phyloP scores from a whole-genome alignment of 2,888 invertebrate genomes.

The Drosophila niveifrons region DNA sequence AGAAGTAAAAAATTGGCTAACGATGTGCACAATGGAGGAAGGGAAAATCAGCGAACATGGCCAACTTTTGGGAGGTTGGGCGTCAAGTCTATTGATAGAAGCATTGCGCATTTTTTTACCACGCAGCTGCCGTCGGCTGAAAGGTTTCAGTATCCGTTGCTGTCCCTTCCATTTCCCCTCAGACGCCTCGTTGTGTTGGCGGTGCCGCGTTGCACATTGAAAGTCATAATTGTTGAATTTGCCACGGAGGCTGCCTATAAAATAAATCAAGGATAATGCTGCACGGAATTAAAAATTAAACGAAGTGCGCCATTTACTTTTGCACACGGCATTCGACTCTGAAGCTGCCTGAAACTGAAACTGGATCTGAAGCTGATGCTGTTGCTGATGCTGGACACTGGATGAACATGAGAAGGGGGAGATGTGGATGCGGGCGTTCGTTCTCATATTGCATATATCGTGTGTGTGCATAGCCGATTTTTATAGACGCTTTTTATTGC shows the following conservation, averaged over 20 bases:
- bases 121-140: slow-evolving; percentile 53
- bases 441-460: slow-evolving; percentile 62
- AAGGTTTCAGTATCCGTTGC: slow-evolving; percentile 33
- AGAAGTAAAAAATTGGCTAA: slow-evolving; percentile 56
- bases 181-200: neutral
- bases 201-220: slow-evolving; percentile 46
- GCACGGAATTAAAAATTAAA: slow-evolving; percentile 79
- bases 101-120: slow-evolving; percentile 50
- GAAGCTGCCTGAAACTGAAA: slow-evolving; percentile 14
- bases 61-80: too few species aligned
- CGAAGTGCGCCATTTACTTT: slow-evolving; percentile 80
- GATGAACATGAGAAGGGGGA: neutral
- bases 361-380: slow-evolving; percentile 6
- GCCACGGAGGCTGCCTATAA: slow-evolving; percentile 69
- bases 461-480: slow-evolving; percentile 72
- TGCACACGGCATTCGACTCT: slow-evolving; percentile 49
- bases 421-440: slow-evolving; percentile 38
- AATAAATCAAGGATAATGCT: slow-evolving; percentile 82
- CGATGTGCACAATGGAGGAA: slow-evolving; percentile 42
- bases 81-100: slow-evolving; percentile 30
- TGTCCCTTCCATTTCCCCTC: too few species aligned
- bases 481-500: slow-evolving; percentile 80
- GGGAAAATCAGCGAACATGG: too few species aligned
- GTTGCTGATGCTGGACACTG: slow-evolving; percentile 3
- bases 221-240: slow-evolving; percentile 78